Base-by-base conservation (phyloP, 2,888 invertebrate species). In the Ditylenchus weischeri region DNA sequence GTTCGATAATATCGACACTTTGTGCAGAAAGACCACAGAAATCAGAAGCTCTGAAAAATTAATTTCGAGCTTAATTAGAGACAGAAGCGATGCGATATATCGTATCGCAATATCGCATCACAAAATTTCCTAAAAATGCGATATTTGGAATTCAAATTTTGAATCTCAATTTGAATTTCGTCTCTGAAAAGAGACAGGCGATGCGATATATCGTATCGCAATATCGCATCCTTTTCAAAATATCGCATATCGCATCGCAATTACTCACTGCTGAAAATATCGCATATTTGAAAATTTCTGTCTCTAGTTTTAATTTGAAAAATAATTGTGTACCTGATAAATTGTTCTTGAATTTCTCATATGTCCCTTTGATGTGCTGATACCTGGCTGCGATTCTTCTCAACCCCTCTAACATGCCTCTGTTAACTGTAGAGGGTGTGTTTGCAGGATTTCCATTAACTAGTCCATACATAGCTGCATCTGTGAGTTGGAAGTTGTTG, bases 331-430 rank as follows among this genome's bases (percentile, higher is more conserved):
- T 64, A 64, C 64, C 60, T 64, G 63, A 23, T 18, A 66, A 18
- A 36, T 71, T 57, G 5, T 64, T 49, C 10, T 62, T 47, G 65
- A 50, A 71, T n/a, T 29, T 35, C 18, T 73, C 72, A 58, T 71
- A 71, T 7, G 59, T 69, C n/a, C 65, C 68, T 29, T 58, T 62
- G 8, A 71, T 64, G 35, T 65, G 61, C 66, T 73, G 73, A 47
- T 71, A 71, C n/a, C 65, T 50, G n/a, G 64, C 50, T 21, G 71
- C 61, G 21, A 71, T 62, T 49, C 65, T 43, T 19, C 68, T 43
- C 6, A 71, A 50, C 23, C 65, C 57, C n/a, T 66, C 71, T n/a
- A 65, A 48, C 21, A 69, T 50, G 21, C 63, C 64, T 13, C 62
- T 58, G 43, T 60, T 70, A n/a, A 62, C 48, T 5, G 65, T 35